Percentiles rank a stretch among this genome's conserved stretches.
These are phyloP conservation scores for Epistrophe grossulariae DNA, from an alignment of 2,888 invertebrate species.

Conservation along the genomic window DNA sequence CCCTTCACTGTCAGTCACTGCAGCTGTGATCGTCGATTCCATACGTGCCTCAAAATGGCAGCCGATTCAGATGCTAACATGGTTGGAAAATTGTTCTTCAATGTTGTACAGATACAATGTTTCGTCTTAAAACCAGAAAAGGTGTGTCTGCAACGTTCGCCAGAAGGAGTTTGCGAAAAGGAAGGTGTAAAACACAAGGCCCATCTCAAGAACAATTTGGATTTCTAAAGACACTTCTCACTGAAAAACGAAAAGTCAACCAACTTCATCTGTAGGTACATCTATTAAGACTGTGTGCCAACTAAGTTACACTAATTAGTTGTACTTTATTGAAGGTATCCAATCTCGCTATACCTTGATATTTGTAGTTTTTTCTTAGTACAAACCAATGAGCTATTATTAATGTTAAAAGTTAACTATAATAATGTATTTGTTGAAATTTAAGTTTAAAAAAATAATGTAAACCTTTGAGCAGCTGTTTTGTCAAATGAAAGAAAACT, in stretches of 20 bases:
- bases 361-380: conserved; percentile 49
- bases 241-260: not conserved
- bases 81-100: conserved; percentile 97
- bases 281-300: conserved; percentile 47
- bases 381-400: conserved; percentile 59
- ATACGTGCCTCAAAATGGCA: conserved; percentile 95
- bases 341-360: not conserved
- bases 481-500: not conserved
- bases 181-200: conserved; percentile 89
- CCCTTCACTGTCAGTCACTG: conserved; percentile 96
- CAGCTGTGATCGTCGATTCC: conserved; percentile 95
- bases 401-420: conserved; percentile 42
- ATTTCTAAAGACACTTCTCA: conserved; percentile 79
- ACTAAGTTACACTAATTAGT: conserved; percentile 12
- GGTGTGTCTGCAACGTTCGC: conserved; percentile 90
- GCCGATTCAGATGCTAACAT: conserved; percentile 94
- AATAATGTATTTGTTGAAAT: conserved; percentile 32
- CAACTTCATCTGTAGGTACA: not conserved
- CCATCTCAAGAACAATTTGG: conserved; percentile 88
- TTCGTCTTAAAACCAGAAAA: conserved; percentile 93
- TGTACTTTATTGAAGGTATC: conserved; percentile 39
- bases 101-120: conserved; percentile 96
- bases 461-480: not conserved
- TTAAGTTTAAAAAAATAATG: not conserved
- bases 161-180: conserved; percentile 93